Base-by-base conservation (phyloP, 2,797 vertebrate species). In the Zalophus californianus region DNA sequence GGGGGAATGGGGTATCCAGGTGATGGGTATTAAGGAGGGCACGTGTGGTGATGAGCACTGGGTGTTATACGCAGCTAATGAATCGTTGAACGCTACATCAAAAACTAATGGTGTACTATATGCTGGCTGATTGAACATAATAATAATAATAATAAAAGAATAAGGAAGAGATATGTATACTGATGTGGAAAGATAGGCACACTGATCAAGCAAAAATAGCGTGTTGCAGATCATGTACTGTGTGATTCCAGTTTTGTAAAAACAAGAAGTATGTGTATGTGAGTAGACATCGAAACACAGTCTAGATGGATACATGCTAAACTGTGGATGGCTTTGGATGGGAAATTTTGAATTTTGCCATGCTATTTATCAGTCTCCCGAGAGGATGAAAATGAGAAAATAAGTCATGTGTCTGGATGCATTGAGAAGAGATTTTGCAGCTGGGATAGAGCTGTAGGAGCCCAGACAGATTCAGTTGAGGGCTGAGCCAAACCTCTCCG, bases 161-260 rank as follows among this genome's bases (percentile, higher is more conserved):
- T 50, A 80, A 52, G 23, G 4, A 72, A 77, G 44, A 80, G 15
- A 64, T 79, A 50, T n/a, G 10, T 75, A 44, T 73, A 32, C 13
- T 48, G 3, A 92, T 35, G 10, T 72, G 54, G 58, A 62, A 95
- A 94, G 90, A 77, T 35, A 86, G 14, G 27, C 62, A 94, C 1
- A 9, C 41, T 0, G 52, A 73, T 32, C 52, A 62, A 96, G 73
- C 32, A 7, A 11, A 62, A 86, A 72, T 82, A 68, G 14, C 12
- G 35, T 5, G 12, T 70, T 89, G 20, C 32, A 75, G 29, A 48
- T 86, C 58, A 23, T 35, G 21, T 52, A 15, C 82, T 29, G 6
- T 50, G 58, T 14, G 16, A 86, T 70, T 85, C 78, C 25, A 90
- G 23, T 88, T 92, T 77, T 92, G 38, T 90, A 29, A 86, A 95